Base-by-base conservation (phyloP, 2,888 invertebrate genomes). In the Brachyopa scutellaris region DNA sequence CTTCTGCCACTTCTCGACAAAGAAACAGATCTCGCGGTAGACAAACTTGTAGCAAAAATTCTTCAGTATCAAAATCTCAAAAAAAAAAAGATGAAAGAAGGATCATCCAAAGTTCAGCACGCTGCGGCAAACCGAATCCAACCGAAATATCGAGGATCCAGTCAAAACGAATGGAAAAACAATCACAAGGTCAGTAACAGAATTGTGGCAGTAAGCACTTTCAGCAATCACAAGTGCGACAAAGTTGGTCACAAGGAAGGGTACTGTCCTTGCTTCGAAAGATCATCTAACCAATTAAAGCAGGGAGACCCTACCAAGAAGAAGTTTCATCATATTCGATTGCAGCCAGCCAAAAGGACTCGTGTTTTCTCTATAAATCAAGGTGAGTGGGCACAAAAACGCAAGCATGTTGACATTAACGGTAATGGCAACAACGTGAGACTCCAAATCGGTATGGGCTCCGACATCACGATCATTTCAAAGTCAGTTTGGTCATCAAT, bases 151-250 rank as follows among this genome's bases (percentile, higher is more conserved):
- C 17, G 45, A 9, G 40, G 8, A 36, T 11, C 13, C 33, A 38
- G 29, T 9, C 23, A 49, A 5, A 21, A 6, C 1, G 33, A 57
- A 3, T 8, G 1, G 1, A 23, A 69, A 38, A 45, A 15, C n/a
- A 66, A 9, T 21, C n/a, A 38, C 33, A 36, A 45, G 23, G 36
- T n/a, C n/a, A n/a, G n/a, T n/a, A 31, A 33, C 80, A 73, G 83
- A 61, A 74, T 23, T 84, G 84, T 17, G 80, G 70, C 2, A 47
- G 36, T 5, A 74, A 74, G 82, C 73, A 84, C 42, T 82, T 82
- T 70, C 57, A 0, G n/a, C n/a, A n/a, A n/a, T n/a, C n/a, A n/a
- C n/a, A n/a, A n/a, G n/a, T n/a, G 79, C 13, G 13, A 45, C 19
- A 62, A 42, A 6, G 15, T 61, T 0, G 79, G 78, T 0, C 80